Evolutionary conservation across 1,140 invertebrate species (phyloP).

Genomic region (Temnothorax nylanderi): DNA sequence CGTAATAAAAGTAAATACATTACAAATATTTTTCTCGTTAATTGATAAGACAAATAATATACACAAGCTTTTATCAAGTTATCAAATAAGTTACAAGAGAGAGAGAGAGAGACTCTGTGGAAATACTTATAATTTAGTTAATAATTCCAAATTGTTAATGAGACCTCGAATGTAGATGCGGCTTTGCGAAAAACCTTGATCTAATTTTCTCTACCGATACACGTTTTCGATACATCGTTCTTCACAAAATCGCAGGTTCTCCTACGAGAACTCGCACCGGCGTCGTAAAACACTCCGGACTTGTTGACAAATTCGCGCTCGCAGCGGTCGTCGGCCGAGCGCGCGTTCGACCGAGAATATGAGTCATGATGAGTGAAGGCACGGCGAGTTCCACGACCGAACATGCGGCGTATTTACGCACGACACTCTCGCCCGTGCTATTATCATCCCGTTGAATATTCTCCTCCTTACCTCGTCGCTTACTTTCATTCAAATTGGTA

Average conservation of each 20-base stretch:
- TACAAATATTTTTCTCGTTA: background rate
- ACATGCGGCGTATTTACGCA: constrained; percentile 54
- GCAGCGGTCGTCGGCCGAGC: constrained; percentile 51
- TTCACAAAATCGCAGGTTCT: background rate
- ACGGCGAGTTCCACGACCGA: constrained; percentile 54
- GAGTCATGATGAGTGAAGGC: constrained; percentile 49
- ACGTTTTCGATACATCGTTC: background rate
- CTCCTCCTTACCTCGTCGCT: constrained; percentile 54
- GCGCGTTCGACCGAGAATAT: constrained; percentile 53
- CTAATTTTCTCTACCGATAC: background rate
- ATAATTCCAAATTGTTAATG: background rate
- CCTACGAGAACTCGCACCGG: background rate
- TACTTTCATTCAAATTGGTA: constrained; percentile 62
- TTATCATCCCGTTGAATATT: constrained; percentile 66
- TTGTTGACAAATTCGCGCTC: constrained; percentile 62
- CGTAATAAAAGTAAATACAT: background rate
- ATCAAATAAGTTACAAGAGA: background rate
- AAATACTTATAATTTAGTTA: background rate
- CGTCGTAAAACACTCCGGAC: constrained; percentile 33
- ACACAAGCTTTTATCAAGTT: background rate
- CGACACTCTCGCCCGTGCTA: constrained; percentile 48
- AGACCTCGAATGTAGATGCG: background rate
- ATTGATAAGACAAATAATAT: constrained; percentile 22
- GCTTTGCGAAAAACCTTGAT: background rate
- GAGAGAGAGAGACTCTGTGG: too few relatives aligned